A percentile compares a stretch with the other conserved stretches of the same genome.
These are phyloP conservation scores for Phthorimaea operculella DNA, from an alignment of 1,140 invertebrate genomes.

Conservation along the genomic window DNA sequence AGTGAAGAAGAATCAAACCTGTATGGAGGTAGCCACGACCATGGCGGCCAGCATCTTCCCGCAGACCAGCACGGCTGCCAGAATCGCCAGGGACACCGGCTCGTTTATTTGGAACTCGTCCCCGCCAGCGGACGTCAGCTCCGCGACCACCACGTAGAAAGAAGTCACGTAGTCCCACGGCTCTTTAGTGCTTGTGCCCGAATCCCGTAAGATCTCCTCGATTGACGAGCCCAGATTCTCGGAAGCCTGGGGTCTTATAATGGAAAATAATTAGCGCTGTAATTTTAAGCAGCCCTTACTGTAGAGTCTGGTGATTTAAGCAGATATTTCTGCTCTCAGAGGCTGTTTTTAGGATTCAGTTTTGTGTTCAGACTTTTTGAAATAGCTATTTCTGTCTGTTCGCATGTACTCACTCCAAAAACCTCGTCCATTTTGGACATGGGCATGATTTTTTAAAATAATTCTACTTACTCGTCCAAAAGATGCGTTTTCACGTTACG, in stretches of 20 bases:
- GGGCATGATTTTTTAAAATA: not conserved
- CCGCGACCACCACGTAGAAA: conserved; percentile 41
- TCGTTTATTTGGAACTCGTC: conserved; percentile 47
- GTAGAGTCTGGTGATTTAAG: too few species aligned
- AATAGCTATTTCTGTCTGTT: too few species aligned
- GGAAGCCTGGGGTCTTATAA: too few species aligned
- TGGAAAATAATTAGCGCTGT: too few species aligned
- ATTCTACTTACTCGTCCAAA: conserved; percentile 40
- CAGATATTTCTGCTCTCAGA: too few species aligned
- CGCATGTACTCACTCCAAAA: too few species aligned
- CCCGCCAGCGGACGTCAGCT: conserved; percentile 43
- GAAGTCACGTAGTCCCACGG: conserved; percentile 52
- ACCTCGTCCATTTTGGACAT: too few species aligned
- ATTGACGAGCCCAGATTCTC: too few species aligned
- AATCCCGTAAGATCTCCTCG: not conserved
- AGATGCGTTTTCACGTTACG: conserved; percentile 45
- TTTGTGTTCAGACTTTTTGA: too few species aligned
- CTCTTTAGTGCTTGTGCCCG: conserved; percentile 15
- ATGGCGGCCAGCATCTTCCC: conserved; percentile 49
- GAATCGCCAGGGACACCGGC: conserved; percentile 36
- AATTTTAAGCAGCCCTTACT: too few species aligned
- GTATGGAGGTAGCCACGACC: conserved; percentile 46
- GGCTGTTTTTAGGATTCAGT: too few species aligned
- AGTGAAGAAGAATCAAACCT: conserved; percentile 16
- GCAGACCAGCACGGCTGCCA: conserved; percentile 36